These are phyloP conservation scores for Holothuria scabra DNA, from an alignment of 53 echinoderm and acorn worm species.

Conservation along the genomic window DNA sequence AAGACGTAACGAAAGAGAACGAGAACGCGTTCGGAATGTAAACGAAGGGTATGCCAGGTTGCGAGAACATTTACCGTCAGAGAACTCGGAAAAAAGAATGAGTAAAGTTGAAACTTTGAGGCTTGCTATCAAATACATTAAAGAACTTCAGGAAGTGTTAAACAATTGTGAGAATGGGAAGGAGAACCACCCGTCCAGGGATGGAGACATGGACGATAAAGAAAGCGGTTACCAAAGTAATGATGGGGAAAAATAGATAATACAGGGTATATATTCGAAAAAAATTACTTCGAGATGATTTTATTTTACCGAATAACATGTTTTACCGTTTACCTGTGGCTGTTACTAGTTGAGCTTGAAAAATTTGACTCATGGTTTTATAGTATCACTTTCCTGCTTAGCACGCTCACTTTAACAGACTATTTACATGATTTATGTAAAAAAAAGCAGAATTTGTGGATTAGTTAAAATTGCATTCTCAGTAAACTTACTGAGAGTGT, in stretches of 20 bases:
- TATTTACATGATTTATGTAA: too few relatives aligned
- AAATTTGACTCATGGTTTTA: too few relatives aligned
- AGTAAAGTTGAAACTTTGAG: conserved; percentile 96
- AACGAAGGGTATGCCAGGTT: conserved; percentile 96
- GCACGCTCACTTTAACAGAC: too few relatives aligned
- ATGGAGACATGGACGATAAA: conserved; percentile 65
- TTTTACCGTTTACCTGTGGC: too few relatives aligned
- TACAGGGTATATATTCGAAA: too few relatives aligned
- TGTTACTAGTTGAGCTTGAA: too few relatives aligned
- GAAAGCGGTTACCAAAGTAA: conserved; percentile 78
- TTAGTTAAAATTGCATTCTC: too few relatives aligned
- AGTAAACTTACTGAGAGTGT: too few relatives aligned
- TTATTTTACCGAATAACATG: too few relatives aligned
- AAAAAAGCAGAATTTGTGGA: too few relatives aligned
- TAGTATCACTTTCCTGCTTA: too few relatives aligned
- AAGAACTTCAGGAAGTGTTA: conserved; percentile 89
- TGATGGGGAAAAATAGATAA: conserved; percentile 55
- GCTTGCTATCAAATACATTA: conserved; percentile 91
- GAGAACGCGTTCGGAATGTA: conserved; percentile 94
- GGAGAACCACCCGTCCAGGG: conserved; percentile 69
- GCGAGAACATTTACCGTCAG: conserved; percentile 90
- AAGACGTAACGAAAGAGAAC: conserved; percentile 92
- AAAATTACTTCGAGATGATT: too few relatives aligned
- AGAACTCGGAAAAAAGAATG: conserved; percentile 95
- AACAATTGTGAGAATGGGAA: conserved; percentile 75